phyloP scores from a whole-genome alignment of 2,888 invertebrate genomes.

The Drosophila percnosoma region DNA sequence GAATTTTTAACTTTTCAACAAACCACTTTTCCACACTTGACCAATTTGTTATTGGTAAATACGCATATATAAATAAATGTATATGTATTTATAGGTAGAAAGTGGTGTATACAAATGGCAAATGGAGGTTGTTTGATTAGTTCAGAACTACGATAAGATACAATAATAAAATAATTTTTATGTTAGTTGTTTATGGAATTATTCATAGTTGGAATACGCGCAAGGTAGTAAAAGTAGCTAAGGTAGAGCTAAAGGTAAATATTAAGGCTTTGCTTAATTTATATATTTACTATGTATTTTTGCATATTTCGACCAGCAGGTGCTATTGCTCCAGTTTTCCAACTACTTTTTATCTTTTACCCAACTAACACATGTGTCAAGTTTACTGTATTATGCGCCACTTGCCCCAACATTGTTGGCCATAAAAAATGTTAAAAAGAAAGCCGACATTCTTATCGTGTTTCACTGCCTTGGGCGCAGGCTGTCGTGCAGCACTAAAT shows the following conservation, averaged over 20 bases:
- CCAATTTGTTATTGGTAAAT: background rate
- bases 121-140: background rate
- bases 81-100: background rate
- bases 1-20: constrained; percentile 36
- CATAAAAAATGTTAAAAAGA: constrained; percentile 4
- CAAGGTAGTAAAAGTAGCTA: background rate
- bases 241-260: background rate
- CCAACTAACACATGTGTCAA: background rate
- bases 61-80: background rate
- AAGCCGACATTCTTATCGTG: constrained; percentile 1
- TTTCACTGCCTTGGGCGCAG: constrained; percentile 1
- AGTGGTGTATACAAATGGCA: background rate
- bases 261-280: background rate
- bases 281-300: background rate
- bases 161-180: background rate
- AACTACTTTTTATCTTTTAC: background rate
- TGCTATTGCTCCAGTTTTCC: background rate
- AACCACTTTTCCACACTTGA: constrained; percentile 31
- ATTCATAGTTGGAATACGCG: background rate
- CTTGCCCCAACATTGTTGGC: constrained; percentile 1
- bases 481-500: background rate
- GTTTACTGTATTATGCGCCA: background rate
- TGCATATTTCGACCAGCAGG: background rate
- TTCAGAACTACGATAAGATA: background rate
- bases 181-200: background rate